Base-by-base conservation (phyloP, 2,797 vertebrate species). In the Limnodromus scolopaceus region DNA sequence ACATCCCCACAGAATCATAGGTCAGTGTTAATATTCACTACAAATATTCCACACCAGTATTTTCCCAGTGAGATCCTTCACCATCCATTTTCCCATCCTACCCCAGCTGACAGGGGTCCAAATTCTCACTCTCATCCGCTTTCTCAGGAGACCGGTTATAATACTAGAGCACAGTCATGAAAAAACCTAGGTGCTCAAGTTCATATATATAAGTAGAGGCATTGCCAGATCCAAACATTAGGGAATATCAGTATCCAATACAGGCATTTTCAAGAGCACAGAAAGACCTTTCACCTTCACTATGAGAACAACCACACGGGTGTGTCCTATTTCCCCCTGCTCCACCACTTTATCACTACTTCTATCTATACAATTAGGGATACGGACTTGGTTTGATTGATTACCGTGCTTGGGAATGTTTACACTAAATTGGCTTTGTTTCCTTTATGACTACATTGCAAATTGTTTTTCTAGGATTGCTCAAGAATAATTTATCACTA, bases 401-500 rank as follows among this genome's bases (percentile, higher is more conserved):
- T 92, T 82, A 83, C 39, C 27, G 45, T 49, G 78, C 84, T 79
- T 65, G 46, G 61, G 72, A 94, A n/a, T 85, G 54, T 89, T 94
- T 93, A 92, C 41, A 84, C n/a, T 76, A 71, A 65, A 68, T 23
- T 22, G 3, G 39, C 48, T 91, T 93, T 81, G 43, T 69, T 95
- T 95, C 81, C 91, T 93, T 91, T 92, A 87, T 39, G 80, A 72
- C 64, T 78, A 57, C 54, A 94, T 2, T 80, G 51, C 55, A 82
- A 93, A 81, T 93, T 57, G 39, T 84, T 94, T 90, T 90, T 64
- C 66, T 82, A 89, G 48, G 7, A 16, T 89, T 94, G 77, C 80
- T 92, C 46, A 95, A 84, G 77, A 89, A 57, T 84, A 82, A 76
- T 92, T 95, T 93, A 74, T 94, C 74, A 55, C 74, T 93, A 43